phyloP scores from a whole-genome alignment of 2,113 vertebrate genomes.

The Steatornis caripensis region DNA sequence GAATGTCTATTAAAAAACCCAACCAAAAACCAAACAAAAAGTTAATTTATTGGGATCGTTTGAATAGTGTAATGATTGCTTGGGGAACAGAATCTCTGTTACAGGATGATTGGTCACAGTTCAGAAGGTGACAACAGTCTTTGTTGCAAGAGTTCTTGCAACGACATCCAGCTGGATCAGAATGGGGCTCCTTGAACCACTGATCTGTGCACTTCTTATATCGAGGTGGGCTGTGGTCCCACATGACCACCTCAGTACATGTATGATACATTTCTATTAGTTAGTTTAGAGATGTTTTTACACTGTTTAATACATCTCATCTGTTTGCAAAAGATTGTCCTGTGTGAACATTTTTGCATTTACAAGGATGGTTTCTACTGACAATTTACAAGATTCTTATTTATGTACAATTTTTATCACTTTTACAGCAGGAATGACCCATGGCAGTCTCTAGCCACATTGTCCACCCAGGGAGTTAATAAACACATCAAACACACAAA shows the following conservation, averaged over 20 bases:
- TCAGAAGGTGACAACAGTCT: neutral
- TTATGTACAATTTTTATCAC: neutral
- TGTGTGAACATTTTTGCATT: neutral
- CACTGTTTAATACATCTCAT: too few relatives aligned
- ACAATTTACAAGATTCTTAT: neutral
- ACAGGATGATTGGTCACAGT: neutral
- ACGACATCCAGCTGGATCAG: neutral
- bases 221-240: accelerated
- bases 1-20: neutral
- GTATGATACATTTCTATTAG: neutral
- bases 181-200: accelerated
- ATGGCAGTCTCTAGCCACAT: neutral
- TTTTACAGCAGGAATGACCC: neutral
- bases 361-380: neutral
- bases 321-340: neutral
- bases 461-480: neutral
- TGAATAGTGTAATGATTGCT: neutral
- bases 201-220: neutral
- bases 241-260: neutral
- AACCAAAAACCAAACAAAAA: neutral
- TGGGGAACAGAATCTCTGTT: neutral
- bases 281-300: too few relatives aligned
- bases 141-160: neutral
- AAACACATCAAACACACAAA: neutral
- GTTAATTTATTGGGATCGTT: neutral